Evolutionary conservation across 2,113 vertebrate species (phyloP), one percentile per base, ranked within the genome.

Genomic region (Aplodontia rufa): DNA sequence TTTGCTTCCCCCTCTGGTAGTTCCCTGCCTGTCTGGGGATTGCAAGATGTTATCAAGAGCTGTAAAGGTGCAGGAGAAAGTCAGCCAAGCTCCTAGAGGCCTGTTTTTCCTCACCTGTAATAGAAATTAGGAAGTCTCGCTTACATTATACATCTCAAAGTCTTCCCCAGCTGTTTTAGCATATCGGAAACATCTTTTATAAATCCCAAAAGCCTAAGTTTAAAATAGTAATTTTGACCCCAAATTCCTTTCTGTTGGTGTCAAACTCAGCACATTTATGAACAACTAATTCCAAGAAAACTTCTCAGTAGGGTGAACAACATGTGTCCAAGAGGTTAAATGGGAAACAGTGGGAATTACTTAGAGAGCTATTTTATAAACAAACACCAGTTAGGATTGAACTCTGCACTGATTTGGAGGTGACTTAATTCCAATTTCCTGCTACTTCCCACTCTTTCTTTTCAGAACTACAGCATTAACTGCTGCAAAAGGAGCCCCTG

Each of bases 151-250:
- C 60, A 58, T 85, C 89, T 95, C 95, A 94, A 71, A 97, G 95
- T 3, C 85, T 91, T 93, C 94, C 86, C 94, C 95, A 97, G 93
- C 91, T 97, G 96, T 91, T 96, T 87, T 91, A 95, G 81, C 83
- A 82, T 97, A 95, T 97, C 81, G 12, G 94, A 97, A 97, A 97
- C 95, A 98, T 97, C 96, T 95, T 97, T 98, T 75, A 92, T 96
- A 95, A 97, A 97, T 93, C 95, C 96, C 97, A 64, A 84, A 94
- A 83, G 95, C 93, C 91, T 79, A 53, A 76, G 82, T 95, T 97
- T 97, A 97, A 98, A 97, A 95, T 84, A 96, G 88, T 96, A 89
- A 76, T 80, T 96, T 95, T 97, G 94, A 98, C 95, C 91, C 84
- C 91, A 84, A 66, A 97, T 97, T 97, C 95, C 80, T 96, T 97